Evolutionary conservation across 2,888 invertebrate genomes (phyloP).

Genomic region (Drosophila pseudotakahashii): DNA sequence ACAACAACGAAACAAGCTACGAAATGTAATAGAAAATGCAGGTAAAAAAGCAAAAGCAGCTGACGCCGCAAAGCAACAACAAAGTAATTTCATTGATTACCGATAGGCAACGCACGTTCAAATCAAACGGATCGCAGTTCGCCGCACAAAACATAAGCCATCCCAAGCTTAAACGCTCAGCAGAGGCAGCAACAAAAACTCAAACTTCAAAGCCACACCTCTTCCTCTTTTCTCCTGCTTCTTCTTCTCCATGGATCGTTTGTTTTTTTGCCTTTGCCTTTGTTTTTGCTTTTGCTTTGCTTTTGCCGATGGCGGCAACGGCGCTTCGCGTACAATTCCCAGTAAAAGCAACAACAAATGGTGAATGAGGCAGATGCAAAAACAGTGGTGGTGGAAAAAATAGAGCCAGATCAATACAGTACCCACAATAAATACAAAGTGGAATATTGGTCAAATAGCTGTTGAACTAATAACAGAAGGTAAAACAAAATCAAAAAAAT

Average conservation of each 20-base stretch:
- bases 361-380: conserved; percentile 59
- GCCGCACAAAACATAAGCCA: conserved; percentile 42
- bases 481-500: too few species aligned
- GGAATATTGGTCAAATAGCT: too few species aligned
- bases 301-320: conserved; percentile 72
- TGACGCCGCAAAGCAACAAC: conserved; percentile 65
- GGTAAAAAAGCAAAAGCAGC: conserved; percentile 63
- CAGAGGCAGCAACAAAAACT: conserved; percentile 2
- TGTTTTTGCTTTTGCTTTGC: conserved; percentile 34
- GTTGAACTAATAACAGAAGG: too few species aligned
- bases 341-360: conserved; percentile 42
- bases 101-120: conserved; percentile 77
- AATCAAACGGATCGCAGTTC: conserved; percentile 56
- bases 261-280: conserved; percentile 14
- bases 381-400: conserved; percentile 3
- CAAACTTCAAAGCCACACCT: conserved; percentile 26
- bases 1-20: conserved; percentile 28
- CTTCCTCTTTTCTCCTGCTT: conserved; percentile 12
- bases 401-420: not conserved
- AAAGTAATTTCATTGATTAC: conserved; percentile 78
- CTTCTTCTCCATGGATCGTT: conserved; percentile 39
- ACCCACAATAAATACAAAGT: too few species aligned
- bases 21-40: conserved; percentile 67
- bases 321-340: conserved; percentile 72
- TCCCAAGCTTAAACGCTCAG: conserved; percentile 20